Conservation (phyloP, 2,113 vertebrate genomes). For the Notiomystis cincta region DNA sequence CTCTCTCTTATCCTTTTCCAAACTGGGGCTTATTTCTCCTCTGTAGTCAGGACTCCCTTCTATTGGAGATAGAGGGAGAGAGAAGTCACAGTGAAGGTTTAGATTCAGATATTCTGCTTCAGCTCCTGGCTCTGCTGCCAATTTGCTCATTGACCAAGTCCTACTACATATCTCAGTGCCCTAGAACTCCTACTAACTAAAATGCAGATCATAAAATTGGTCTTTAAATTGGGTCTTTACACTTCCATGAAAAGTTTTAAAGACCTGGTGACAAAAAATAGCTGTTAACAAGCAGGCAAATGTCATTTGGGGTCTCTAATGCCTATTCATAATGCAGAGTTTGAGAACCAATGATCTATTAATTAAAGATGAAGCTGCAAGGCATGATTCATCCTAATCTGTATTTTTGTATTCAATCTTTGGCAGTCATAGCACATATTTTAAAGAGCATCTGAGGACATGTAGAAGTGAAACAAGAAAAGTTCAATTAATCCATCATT, state of each 20-base stretch:
- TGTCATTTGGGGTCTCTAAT: not conserved
- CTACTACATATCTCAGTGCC: not conserved
- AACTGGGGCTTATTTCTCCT: not conserved
- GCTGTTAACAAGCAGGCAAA: not conserved
- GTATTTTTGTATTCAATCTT: not conserved
- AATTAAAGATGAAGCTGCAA: not conserved
- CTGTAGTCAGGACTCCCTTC: not conserved
- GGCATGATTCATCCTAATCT: not conserved
- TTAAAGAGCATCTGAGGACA: not conserved
- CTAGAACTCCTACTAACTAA: not conserved
- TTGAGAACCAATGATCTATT: not conserved
- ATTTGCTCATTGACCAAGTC: not conserved
- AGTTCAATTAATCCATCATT: not conserved
- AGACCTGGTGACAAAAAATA: not conserved
- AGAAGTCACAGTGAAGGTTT: not conserved
- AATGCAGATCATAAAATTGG: not conserved
- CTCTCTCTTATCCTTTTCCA: not conserved
- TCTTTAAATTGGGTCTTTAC: too few species aligned
- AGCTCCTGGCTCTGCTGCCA: fast-evolving
- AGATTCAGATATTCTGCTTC: not conserved
- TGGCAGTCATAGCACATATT: not conserved
- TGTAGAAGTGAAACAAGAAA: not conserved
- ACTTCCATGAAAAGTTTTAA: not conserved
- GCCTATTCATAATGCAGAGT: not conserved
- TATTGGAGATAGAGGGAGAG: not conserved